Conservation (phyloP, 2,797 vertebrate genomes). For the Bucorvus abyssinicus region DNA sequence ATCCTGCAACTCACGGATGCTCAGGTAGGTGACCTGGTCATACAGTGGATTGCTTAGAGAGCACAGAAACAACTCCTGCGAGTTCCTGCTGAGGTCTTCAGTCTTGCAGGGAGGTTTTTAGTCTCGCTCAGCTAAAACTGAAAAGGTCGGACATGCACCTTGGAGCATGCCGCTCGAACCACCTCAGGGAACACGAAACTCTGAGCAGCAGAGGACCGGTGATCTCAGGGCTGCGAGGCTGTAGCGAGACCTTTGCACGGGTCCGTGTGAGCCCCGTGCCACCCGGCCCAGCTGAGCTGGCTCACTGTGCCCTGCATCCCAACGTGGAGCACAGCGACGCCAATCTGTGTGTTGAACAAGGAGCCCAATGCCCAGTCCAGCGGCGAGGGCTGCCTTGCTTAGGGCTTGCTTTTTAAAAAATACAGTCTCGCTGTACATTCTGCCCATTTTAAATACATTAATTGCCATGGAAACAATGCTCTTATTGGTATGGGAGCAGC, state of each 20-base stretch:
- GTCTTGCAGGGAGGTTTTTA: not conserved
- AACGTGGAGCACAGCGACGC: rapidly evolving
- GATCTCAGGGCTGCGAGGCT: not conserved
- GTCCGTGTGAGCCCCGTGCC: not conserved
- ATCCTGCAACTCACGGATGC: not conserved
- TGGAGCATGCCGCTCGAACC: not conserved
- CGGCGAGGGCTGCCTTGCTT: not conserved
- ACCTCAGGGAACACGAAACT: not conserved
- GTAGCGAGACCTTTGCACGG: not conserved
- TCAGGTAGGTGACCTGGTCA: not conserved
- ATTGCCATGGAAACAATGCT: conserved; percentile 51
- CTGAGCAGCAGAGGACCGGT: not conserved
- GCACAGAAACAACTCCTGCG: not conserved
- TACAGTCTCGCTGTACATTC: not conserved
- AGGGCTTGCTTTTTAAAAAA: not conserved
- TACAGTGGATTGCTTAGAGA: not conserved
- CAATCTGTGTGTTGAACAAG: not conserved
- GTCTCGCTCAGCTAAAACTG: not conserved
- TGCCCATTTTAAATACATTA: conserved; percentile 43
- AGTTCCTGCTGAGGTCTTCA: not conserved
- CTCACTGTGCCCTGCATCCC: not conserved
- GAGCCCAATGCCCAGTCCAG: not conserved
- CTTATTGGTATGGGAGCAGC: conserved; percentile 6
- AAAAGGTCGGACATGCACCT: rapidly evolving
- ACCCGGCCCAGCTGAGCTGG: not conserved